Evolutionary conservation across 2,797 vertebrate species (phyloP), one percentile per base, ranked within the genome.

Genomic region (Yasuhikotakia modesta): DNA sequence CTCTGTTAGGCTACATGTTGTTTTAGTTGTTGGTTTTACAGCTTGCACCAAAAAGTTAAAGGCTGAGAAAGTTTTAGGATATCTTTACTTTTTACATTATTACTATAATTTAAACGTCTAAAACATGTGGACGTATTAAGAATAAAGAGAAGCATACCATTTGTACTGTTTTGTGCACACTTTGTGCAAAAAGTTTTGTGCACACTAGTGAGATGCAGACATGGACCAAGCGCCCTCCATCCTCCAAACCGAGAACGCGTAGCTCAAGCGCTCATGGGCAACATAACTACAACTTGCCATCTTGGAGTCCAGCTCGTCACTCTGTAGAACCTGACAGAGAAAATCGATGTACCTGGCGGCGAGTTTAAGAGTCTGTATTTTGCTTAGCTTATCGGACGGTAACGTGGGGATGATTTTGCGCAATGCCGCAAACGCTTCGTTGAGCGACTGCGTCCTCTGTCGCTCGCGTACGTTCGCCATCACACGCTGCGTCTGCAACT

Each of bases 181-280:
- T 96, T n/a, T n/a, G n/a, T n/a, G n/a, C 84, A 86, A 82, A 79
- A 70, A 79, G 80, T 83, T 85, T 71, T 75, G 73, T 86, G 85
- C 82, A 86, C 89, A 90, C 90, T 96, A 98, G 95, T 98, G 97
- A 88, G 97, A 98, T 88, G 97, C 95, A 78, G 97, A 98, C 96
- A 98, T 96, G 94, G 96, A 98, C 97, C 97, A 98, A 82, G 96
- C 96, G 86, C 97, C 97, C 90, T 99, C 97, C 97, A 99, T 99
- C 92, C 97, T 96, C 97, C 97, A 98, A 22, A 99, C 96, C 0
- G 97, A 99, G 92, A 99, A 99, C 89, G 97, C 97, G 91, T 98
- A 99, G 92, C 97, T 98, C 90, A 99, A 93, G 85, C 97, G 92
- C 91, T 99, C 97, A 74, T 98, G 96, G 82, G 97, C 96, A 93